Evolutionary conservation across 2,113 vertebrate genomes (phyloP), one percentile per base, ranked within the genome.

Genomic region (Leptobrachium ailaonicum): DNA sequence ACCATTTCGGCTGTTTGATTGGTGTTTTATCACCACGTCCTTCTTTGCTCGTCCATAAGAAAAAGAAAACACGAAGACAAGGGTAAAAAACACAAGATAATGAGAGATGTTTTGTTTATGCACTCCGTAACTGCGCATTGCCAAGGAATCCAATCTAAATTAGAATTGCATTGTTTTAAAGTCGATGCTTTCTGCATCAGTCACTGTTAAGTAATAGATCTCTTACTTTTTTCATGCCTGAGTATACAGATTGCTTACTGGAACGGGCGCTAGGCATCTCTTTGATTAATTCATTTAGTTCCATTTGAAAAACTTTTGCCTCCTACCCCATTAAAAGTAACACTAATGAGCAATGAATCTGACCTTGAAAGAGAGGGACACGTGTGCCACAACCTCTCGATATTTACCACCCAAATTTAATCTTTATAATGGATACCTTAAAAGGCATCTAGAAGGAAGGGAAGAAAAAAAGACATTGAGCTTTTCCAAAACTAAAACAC

Each of bases 341-440:
- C 91, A 90, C 92, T 94, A 94, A 94, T 93, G 91, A 94, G 91
- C 83, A 77, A 86, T 87, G 86, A 83, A 87, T 89, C 63, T 93
- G 93, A 93, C 92, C 93, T 93, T 90, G 87, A 87, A 91, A 88
- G 77, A 85, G 89, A 90, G 89, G 92, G 90, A 89, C 90, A 83
- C 87, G 84, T 87, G 90, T 86, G 88, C 89, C 84, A 85, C 89
- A 92, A 90, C 90, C 91, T 85, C 87, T 93, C 90, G 79, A 84
- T 90, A 92, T 93, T 95, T 91, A 92, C 90, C 89, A 92, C 91
- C 90, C 91, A 93, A 94, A 91, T 93, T 92, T 92, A 91, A 94
- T 94, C 92, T 94, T 92, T 94, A 90, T 94, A 94, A 94, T 93
- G 89, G 91, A 94, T 91, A 92, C 89, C 91, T 94, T 95, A 93